Evolutionary conservation across 53 echinoderm and acorn worm species (phyloP), one percentile per base, ranked within the genome.

Genomic region (Patiria pectinifera): DNA sequence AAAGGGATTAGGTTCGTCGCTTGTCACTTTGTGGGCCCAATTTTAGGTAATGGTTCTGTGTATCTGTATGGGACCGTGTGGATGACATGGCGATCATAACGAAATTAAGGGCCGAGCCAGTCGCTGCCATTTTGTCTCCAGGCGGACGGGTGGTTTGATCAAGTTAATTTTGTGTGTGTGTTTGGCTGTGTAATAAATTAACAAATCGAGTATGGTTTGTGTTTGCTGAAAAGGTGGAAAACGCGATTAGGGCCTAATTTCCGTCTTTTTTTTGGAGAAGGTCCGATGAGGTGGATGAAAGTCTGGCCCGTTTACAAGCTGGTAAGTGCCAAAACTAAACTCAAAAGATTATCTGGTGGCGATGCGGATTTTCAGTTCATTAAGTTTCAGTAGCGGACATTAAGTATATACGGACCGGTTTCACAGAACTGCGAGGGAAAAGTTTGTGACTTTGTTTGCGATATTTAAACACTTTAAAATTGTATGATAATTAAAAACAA

Each of bases 21-120:
- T 62, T 83, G 83, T 85, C 47, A 85, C 45, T 85, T 45, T 85
- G 45, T 66, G 24, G 2, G 85, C 19, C 63, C 69, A 45, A 83
- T 25, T 47, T 5, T 43, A 44, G 12, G 84, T 45, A 69, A 13
- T 63, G 66, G 85, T 19, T 69, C 18, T 9, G 66, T 45, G 43
- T 63, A 69, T 21, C 5, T 26, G 44, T 82, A 59, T 22, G 16
- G 26, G 22, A 24, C 15, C 59, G 26, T 35, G 44, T 26, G 62
- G 83, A 16, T 4, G 83, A 60, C 60, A 23, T 10, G 60, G n/a
- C 26, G 59, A 83, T 26, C 59, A 43, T 60, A 83, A 26, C 21
- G 25, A 44, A 62, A 83, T 63, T 60, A 83, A 26, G 60, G 2
- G 59, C 53, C 21, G 25, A 22, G n/a, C 5, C 10, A 4, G 21